A percentile compares a stretch with the other conserved stretches of the same genome.
These are phyloP conservation scores for Cyphomyrmex costatus DNA, from an alignment of 1,140 invertebrate genomes.

Conservation along the genomic window DNA sequence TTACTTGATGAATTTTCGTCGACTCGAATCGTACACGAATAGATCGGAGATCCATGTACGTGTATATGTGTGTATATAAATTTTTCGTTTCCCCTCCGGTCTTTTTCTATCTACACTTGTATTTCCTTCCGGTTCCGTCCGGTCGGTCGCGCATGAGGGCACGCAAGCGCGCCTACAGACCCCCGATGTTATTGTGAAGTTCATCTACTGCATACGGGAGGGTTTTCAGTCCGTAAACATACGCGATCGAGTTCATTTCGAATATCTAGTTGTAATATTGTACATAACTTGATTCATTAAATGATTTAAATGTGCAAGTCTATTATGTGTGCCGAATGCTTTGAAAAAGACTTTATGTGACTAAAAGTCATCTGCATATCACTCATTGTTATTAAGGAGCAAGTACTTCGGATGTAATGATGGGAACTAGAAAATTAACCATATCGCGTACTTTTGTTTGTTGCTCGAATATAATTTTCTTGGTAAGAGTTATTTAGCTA, in stretches of 20 bases:
- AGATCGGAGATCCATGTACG: slow-evolving; percentile 10
- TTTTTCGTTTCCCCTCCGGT: slow-evolving; percentile 70
- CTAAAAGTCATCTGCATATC: background rate
- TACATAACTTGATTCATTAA: background rate
- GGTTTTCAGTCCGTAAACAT: slow-evolving; percentile 70
- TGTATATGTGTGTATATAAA: slow-evolving; percentile 46
- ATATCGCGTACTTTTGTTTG: slow-evolving; percentile 82
- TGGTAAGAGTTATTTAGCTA: slow-evolving; percentile 80
- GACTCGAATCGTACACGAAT: slow-evolving; percentile 44
- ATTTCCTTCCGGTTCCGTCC: slow-evolving; percentile 86
- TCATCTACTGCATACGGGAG: slow-evolving; percentile 63
- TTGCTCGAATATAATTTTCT: slow-evolving; percentile 84
- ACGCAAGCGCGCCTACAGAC: slow-evolving; percentile 71
- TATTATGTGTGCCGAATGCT: slow-evolving; percentile 28
- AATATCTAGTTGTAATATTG: background rate
- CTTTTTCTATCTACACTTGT: slow-evolving; percentile 77
- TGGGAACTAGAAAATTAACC: slow-evolving; percentile 75
- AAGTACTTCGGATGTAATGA: slow-evolving; percentile 21
- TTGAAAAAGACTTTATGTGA: slow-evolving; percentile 5
- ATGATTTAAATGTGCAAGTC: slow-evolving; percentile 5
- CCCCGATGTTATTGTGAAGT: slow-evolving; percentile 55
- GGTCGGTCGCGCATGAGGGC: slow-evolving; percentile 82
- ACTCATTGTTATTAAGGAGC: slow-evolving; percentile 28
- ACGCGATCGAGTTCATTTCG: slow-evolving; percentile 68
- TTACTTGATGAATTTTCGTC: slow-evolving; percentile 20